Percentiles rank a stretch among this genome's conserved stretches.
Evolutionary conservation across 2,797 vertebrate genomes (phyloP).

Genomic region (Echiichthys vipera): DNA sequence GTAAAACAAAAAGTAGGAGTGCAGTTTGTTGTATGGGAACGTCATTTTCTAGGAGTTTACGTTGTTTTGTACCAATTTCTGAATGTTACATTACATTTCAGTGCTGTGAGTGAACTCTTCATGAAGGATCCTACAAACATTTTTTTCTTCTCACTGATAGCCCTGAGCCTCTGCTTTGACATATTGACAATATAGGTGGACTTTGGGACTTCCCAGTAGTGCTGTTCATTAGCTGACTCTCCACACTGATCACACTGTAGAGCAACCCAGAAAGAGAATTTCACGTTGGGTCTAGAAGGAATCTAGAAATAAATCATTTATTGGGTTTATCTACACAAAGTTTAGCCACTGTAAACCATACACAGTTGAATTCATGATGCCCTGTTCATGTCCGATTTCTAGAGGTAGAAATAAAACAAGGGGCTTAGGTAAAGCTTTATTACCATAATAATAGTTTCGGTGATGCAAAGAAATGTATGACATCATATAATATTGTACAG

Average conservation of each 20-base stretch:
- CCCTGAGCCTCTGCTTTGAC: not conserved
- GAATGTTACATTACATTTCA: too few relatives aligned
- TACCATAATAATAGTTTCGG: slow-evolving; percentile 19
- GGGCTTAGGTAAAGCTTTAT: slow-evolving; percentile 16
- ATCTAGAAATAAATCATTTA: not conserved
- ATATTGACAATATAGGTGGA: not conserved
- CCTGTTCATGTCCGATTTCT: slow-evolving; percentile 21
- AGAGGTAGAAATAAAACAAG: slow-evolving; percentile 14
- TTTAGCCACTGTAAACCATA: not conserved
- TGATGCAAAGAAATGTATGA: slow-evolving; percentile 37
- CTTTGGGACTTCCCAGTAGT: not conserved
- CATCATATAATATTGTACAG: slow-evolving; percentile 34
- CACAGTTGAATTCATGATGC: not conserved
- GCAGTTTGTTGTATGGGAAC: too few relatives aligned
- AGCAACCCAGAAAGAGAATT: not conserved
- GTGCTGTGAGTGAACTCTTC: not conserved
- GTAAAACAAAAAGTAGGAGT: too few relatives aligned
- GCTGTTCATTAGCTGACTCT: slow-evolving; percentile 15
- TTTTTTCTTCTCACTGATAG: slow-evolving; percentile 1
- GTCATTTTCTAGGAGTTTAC: too few relatives aligned
- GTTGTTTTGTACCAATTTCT: too few relatives aligned
- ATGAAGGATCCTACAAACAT: not conserved
- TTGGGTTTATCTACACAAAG: not conserved
- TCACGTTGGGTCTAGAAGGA: not conserved
- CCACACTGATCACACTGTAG: not conserved